Evolutionary conservation across 2,797 vertebrate species (phyloP).

Genomic region (Platalea minor): DNA sequence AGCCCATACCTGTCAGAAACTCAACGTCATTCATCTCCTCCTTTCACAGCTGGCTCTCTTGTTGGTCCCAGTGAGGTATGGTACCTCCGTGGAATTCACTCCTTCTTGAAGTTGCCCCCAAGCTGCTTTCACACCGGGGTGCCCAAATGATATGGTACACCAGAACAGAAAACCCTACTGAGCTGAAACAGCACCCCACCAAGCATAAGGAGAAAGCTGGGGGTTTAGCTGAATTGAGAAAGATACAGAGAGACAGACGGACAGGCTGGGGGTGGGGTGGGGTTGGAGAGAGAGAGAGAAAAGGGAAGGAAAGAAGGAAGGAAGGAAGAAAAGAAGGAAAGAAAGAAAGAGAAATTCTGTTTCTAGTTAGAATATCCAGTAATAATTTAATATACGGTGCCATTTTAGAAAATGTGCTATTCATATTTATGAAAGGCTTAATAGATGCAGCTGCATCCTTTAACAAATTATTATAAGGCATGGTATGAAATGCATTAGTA

Average conservation of each 20-base stretch:
- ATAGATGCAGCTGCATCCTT: constrained; percentile 77
- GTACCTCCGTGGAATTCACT: neutral
- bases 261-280: accelerated
- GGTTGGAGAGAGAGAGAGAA: neutral
- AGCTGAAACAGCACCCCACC: neutral
- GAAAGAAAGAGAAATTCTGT: neutral
- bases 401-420: constrained; percentile 75
- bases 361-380: constrained; percentile 59
- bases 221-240: neutral
- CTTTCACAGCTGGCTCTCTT: neutral
- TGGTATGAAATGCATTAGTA: constrained; percentile 77
- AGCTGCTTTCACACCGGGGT: neutral
- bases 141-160: neutral
- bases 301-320: neutral
- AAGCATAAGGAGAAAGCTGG: neutral
- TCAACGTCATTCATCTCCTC: neutral
- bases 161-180: neutral
- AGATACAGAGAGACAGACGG: neutral
- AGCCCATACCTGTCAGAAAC: neutral
- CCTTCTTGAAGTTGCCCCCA: neutral
- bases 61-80: neutral
- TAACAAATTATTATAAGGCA: constrained; percentile 78
- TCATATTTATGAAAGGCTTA: constrained; percentile 77
- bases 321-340: neutral
- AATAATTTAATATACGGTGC: constrained; percentile 74